Evolutionary conservation across 2,797 vertebrate genomes (phyloP).

Genomic region (Triplophysa yarkandensis): DNA sequence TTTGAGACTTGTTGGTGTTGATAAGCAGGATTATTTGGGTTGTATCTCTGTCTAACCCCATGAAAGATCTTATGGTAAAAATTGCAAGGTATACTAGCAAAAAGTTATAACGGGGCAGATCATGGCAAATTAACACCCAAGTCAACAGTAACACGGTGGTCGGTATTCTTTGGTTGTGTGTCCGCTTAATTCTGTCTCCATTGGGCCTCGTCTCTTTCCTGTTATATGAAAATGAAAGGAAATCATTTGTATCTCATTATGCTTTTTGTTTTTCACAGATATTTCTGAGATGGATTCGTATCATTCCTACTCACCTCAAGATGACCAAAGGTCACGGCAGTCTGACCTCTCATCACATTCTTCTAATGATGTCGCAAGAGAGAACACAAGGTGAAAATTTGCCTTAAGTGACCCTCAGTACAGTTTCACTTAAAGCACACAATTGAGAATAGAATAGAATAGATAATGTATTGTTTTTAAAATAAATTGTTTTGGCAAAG

Average conservation of each 20-base stretch:
- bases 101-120: slow-evolving; percentile 60
- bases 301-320: slow-evolving; percentile 87
- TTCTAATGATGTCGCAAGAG: slow-evolving; percentile 85
- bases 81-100: neutral
- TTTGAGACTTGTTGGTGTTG: slow-evolving; percentile 12
- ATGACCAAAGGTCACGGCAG: slow-evolving; percentile 82
- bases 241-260: neutral
- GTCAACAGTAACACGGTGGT: slow-evolving; percentile 49
- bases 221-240: neutral
- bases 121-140: slow-evolving; percentile 53
- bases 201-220: slow-evolving; percentile 45
- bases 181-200: slow-evolving; percentile 44
- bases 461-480: too few species aligned
- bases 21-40: slow-evolving; percentile 3
- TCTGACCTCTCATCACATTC: slow-evolving; percentile 91
- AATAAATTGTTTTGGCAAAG: too few species aligned
- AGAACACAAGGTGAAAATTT: slow-evolving; percentile 77
- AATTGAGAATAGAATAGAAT: too few species aligned
- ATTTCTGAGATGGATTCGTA: slow-evolving; percentile 95
- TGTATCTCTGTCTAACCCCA: neutral
- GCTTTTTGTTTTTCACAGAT: slow-evolving; percentile 71
- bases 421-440: too few species aligned
- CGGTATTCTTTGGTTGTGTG: slow-evolving; percentile 49
- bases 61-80: slow-evolving; percentile 17
- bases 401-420: too few species aligned